Evolutionary conservation across 2,888 invertebrate species (phyloP), one percentile per base, ranked within the genome.

Genomic region (Phorcus lineatus): DNA sequence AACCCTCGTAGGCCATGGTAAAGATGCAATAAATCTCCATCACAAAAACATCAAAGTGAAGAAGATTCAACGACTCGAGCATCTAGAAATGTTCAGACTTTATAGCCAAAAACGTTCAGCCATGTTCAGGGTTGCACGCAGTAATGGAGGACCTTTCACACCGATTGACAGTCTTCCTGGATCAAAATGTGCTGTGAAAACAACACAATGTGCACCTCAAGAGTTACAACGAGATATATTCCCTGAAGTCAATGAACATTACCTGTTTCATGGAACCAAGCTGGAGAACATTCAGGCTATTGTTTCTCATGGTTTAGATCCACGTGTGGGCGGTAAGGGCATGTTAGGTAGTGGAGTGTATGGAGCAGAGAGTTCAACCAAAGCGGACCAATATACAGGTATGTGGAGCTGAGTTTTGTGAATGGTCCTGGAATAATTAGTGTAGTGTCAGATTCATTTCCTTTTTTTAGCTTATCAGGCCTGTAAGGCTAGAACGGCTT

Each of bases 351-450:
- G 75, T 53, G 90, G 89, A 0, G 79, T 89, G 62, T 90, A 90
- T 79, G 85, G 85, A 16, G 88, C 88, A 0, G 90, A 90, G 77
- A 85, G 84, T 75, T 83, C 88, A 13, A 88, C 87, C 24, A 90
- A 90, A 81, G 87, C 88, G n/a, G 89, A 90, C 75, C 89, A 90
- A 67, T 88, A 87, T 57, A 80, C 87, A 81, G 88, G 87, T 88
- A 52, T 16, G 40, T 52, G 17, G 11, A 28, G 52, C 19, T 47
- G 11, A 11, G 6, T 11, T 36, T 36, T 36, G 2, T 36, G n/a
- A n/a, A 36, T 36, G 36, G 36, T 36, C n/a, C n/a, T n/a, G n/a
- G n/a, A n/a, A n/a, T n/a, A n/a, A n/a, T n/a, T n/a, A n/a, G n/a
- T n/a, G n/a, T n/a, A n/a, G n/a, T n/a, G n/a, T n/a, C n/a, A n/a